Evolutionary conservation across 2,113 vertebrate genomes (phyloP), one percentile per base, ranked within the genome.

Genomic region (Ptyas mucosa): DNA sequence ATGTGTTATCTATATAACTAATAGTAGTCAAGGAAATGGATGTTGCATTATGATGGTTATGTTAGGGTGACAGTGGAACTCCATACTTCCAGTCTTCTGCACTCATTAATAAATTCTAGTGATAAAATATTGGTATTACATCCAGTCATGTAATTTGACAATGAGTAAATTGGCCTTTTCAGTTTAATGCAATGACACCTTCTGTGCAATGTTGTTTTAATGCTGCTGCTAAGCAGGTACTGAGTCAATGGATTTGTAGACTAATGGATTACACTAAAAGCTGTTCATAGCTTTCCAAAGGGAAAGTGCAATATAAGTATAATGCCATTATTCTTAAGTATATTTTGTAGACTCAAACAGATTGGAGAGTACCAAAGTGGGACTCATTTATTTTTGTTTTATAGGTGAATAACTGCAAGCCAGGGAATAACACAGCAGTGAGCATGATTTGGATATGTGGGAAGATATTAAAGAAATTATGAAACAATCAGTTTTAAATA

Each of bases 381-480:
- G 46, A 55, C 86, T 53, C 24, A 1, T 81, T 75, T 81, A 39
- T 81, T 61, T 12, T 69, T 69, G 24, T 92, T 75, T 75, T 39
- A 26, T 53, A 89, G 46, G 64, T 49, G 52, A n/a, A 64, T 75
- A 90, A 90, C 26, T 55, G 81, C 51, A 81, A 86, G 29, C 81
- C 61, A 90, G 88, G 88, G 92, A 93, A 90, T 90, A 55, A 85
- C 54, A 39, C 6, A 90, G 69, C 88, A 93, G 89, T 23, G 49
- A 52, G 75, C 34, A 46, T 51, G 55, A 86, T 86, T 90, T 86
- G 75, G 23, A 43, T 86, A 23, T 12, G 21, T 52, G 75, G 75
- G 55, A 89, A 81, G 91, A 89, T 90, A 90, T 93, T 93, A 86
- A 92, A 90, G 43, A 89, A 85, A 86, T 93, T 85, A 61, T 85